These are phyloP conservation scores for Tetragonisca angustula DNA, from an alignment of 2,888 invertebrate genomes.

Conservation along the genomic window DNA sequence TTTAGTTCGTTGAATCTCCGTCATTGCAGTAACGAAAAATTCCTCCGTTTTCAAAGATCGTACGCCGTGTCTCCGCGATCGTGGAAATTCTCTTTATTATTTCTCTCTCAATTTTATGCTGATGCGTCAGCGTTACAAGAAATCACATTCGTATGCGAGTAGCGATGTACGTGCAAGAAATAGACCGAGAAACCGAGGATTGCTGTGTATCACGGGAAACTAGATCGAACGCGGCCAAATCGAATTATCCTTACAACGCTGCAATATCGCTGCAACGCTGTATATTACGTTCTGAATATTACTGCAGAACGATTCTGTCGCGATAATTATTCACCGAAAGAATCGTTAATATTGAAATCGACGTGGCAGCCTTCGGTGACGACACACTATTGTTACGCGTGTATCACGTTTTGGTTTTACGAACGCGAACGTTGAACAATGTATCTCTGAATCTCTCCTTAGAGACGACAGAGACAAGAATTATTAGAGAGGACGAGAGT, in stretches of 20 bases:
- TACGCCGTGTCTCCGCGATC: not conserved
- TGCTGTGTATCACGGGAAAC: slow-evolving; percentile 57
- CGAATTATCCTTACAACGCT: slow-evolving; percentile 77
- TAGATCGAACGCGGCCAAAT: slow-evolving; percentile 76
- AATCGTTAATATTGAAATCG: not conserved
- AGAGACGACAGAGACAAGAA: not conserved
- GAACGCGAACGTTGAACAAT: not conserved
- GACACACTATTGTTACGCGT: not conserved
- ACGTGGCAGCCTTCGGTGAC: not conserved
- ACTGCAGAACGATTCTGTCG: not conserved
- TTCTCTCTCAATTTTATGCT: not conserved
- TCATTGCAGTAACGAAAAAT: too few species aligned
- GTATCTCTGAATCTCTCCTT: not conserved
- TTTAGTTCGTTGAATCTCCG: slow-evolving; percentile 1
- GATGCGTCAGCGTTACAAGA: not conserved
- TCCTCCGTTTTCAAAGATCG: too few species aligned
- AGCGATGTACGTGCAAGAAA: not conserved
- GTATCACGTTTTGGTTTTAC: not conserved
- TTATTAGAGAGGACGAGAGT: too few species aligned
- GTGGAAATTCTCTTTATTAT: not conserved
- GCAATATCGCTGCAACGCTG: slow-evolving; percentile 63
- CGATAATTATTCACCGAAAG: not conserved
- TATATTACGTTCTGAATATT: slow-evolving; percentile 41
- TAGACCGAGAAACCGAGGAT: not conserved
- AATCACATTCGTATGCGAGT: not conserved